Evolutionary conservation across 2,797 vertebrate genomes (phyloP), one percentile per base, ranked within the genome.

Genomic region (Urophycis tenuis): DNA sequence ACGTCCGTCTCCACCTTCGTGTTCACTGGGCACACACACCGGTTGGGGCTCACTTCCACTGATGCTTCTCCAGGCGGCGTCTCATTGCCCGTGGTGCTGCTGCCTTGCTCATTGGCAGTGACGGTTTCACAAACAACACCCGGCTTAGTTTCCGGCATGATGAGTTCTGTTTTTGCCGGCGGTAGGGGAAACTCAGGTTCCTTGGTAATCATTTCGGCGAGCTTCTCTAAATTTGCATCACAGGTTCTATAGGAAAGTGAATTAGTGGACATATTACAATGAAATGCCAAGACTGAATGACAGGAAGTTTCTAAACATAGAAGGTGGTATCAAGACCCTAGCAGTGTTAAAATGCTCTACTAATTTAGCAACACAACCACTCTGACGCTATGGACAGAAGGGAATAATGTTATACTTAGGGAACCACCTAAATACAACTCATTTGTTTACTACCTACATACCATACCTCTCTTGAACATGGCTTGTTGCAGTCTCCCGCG

Each of bases 21-120:
- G 70, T 79, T 64, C 19, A 33, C 39, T 25, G 41, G 73, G 67
- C 49, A 34, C 11, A 36, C 22, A 22, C 7, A 15, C 32, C 34
- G 31, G 22, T 64, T 75, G 60, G 36, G 32, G 49, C 74, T 80
- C 32, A n/a, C 15, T 53, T 32, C 77, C 25, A 11, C 41, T 69
- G 34, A 25, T 60, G n/a, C 73, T 35, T 39, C 77, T 6, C 22
- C 74, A 75, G 74, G 29, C 35, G 39, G 71, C 11, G 75, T 25
- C 33, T 79, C 67, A 71, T 75, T 69, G n/a, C 14, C n/a, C n/a
- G n/a, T 73, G 36, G 72, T 30, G 25, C 35, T 29, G 25, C 29
- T 2, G 33, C 45, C 69, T 22, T 75, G 12, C 34, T 80, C 33
- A 25, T 67, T 32, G 17, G 29, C 32, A 11, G 75, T 75, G 5